Conservation (phyloP, 2,113 vertebrate species). For the Bufo gargarizans region DNA sequence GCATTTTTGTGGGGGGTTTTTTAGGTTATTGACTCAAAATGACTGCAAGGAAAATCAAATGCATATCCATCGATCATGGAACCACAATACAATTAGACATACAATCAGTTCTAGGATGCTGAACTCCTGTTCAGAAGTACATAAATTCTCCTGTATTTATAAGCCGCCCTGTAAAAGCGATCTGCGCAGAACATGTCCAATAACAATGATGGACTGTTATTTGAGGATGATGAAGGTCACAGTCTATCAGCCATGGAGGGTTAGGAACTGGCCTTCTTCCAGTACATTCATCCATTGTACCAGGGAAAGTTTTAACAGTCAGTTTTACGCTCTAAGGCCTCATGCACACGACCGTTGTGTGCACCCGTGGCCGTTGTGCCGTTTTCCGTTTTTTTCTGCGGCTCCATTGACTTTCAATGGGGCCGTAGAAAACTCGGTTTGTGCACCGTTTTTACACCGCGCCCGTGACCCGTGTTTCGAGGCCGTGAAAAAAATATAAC, state of each 20-base stretch:
- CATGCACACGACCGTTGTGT: too few species aligned
- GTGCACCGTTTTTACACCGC: too few species aligned
- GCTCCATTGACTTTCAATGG: too few species aligned
- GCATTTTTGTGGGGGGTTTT: too few species aligned
- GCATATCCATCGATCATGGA: background rate
- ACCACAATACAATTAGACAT: background rate
- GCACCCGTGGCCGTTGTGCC: too few species aligned
- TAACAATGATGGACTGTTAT: background rate
- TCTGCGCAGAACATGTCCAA: background rate
- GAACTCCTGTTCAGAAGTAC: background rate
- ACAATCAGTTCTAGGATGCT: background rate
- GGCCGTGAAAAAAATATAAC: too few species aligned
- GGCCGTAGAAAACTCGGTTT: too few species aligned
- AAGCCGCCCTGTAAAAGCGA: background rate
- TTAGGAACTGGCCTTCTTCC: background rate
- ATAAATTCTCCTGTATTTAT: background rate
- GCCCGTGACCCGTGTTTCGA: too few species aligned
- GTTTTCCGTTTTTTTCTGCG: too few species aligned
- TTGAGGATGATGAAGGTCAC: background rate
- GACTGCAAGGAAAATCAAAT: background rate
- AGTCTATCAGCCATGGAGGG: background rate
- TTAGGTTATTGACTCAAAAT: too few species aligned
- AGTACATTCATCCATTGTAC: background rate
- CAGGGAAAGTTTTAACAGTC: background rate
- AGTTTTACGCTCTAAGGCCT: background rate